These are phyloP conservation scores for Acrossocheilus fasciatus DNA, from an alignment of 2,797 vertebrate genomes.

Conservation along the genomic window DNA sequence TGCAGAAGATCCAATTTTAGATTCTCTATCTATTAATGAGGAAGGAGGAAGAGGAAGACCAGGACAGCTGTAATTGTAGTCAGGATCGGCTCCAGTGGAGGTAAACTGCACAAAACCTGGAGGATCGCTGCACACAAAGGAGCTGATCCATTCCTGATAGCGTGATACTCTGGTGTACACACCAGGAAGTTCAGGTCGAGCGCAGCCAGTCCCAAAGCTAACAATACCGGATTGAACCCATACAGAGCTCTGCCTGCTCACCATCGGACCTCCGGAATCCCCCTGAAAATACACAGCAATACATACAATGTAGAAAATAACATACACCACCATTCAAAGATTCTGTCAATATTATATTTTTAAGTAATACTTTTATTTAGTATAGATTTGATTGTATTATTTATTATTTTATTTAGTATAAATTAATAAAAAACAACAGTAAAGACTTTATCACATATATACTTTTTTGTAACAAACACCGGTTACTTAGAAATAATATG, in stretches of 20 bases:
- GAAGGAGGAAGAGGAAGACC: not conserved
- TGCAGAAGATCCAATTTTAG: not conserved
- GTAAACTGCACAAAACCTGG: slow-evolving; percentile 70
- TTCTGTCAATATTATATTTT: too few relatives aligned
- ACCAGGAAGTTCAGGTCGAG: slow-evolving; percentile 65
- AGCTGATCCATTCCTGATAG: slow-evolving; percentile 71
- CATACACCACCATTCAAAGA: not conserved
- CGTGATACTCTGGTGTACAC: slow-evolving; percentile 73
- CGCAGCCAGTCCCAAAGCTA: slow-evolving; percentile 71
- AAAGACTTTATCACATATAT: too few relatives aligned
- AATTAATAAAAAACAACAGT: too few relatives aligned
- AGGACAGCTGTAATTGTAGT: slow-evolving; percentile 63
- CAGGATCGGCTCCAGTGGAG: slow-evolving; percentile 63
- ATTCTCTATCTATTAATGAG: accelerated
- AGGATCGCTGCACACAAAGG: slow-evolving; percentile 54
- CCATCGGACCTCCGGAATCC: slow-evolving; percentile 71
- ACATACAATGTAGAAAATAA: not conserved
- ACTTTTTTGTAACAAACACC: too few relatives aligned
- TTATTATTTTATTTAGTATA: too few relatives aligned
- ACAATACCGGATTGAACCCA: slow-evolving; percentile 75
- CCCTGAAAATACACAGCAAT: slow-evolving; percentile 54
- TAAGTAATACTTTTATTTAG: too few relatives aligned
- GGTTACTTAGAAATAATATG: too few relatives aligned
- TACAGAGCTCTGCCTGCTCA: slow-evolving; percentile 59
- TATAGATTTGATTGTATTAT: too few relatives aligned